These are phyloP conservation scores for Corythornis madagascariensis DNA, from an alignment of 2,113 vertebrate species.

Conservation along the genomic window DNA sequence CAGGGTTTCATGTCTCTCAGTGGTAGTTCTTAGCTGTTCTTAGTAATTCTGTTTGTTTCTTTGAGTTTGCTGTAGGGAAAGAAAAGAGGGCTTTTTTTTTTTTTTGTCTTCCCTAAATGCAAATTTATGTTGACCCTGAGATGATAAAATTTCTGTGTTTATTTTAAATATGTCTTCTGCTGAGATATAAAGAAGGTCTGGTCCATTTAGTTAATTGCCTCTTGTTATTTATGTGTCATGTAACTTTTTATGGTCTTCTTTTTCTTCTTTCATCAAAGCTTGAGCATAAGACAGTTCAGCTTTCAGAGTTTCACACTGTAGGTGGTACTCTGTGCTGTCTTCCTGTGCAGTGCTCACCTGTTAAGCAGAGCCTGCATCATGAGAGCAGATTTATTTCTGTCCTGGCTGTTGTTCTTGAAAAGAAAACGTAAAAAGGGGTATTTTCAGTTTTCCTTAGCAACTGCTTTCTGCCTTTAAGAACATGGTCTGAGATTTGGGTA, in stretches of 20 bases:
- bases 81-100: neutral
- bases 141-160: slow-evolving; percentile 5
- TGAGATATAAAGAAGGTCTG: neutral
- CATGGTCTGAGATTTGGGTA: neutral
- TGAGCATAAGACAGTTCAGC: neutral
- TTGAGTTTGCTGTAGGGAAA: neutral
- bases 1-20: neutral
- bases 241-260: neutral
- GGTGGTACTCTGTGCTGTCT: neutral
- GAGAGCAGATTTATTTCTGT: neutral
- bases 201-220: slow-evolving; percentile 20
- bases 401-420: neutral
- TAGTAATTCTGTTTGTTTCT: neutral
- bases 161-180: slow-evolving; percentile 22
- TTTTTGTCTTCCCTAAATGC: neutral
- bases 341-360: neutral
- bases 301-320: neutral
- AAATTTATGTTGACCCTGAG: neutral
- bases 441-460: neutral
- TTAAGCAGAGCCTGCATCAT: neutral
- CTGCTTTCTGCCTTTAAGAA: neutral
- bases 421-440: neutral
- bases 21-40: neutral
- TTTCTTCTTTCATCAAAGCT: neutral
- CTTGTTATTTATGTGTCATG: slow-evolving; percentile 6